Conservation (phyloP, 2,113 vertebrate species). For the Pimephales promelas region DNA sequence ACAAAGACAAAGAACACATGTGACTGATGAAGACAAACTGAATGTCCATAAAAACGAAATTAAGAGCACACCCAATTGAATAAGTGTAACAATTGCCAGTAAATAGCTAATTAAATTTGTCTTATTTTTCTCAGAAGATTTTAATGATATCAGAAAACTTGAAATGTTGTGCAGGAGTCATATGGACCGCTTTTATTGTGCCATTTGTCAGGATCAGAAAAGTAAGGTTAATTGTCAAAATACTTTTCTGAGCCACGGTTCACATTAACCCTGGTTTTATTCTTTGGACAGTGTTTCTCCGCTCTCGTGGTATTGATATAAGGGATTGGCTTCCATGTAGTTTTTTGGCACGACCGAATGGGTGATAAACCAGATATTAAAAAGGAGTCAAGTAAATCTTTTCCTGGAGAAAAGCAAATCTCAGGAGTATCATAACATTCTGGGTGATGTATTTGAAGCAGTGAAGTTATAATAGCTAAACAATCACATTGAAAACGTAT, state of each 20-base stretch:
- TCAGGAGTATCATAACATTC: conserved; percentile 15
- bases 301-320: conserved; percentile 59
- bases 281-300: conserved; percentile 55
- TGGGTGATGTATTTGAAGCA: conserved; percentile 13
- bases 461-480: conserved; percentile 14
- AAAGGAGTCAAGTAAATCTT: conserved; percentile 47
- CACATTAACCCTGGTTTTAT: conserved; percentile 22
- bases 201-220: not conserved
- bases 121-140: too few relatives aligned
- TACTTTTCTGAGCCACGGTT: not conserved
- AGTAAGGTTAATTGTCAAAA: not conserved
- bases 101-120: too few relatives aligned
- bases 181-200: too few relatives aligned
- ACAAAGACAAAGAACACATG: too few relatives aligned
- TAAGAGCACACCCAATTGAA: too few relatives aligned
- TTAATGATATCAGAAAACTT: too few relatives aligned
- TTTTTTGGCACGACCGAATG: conserved; percentile 43
- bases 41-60: too few relatives aligned
- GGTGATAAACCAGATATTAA: conserved; percentile 42
- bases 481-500: conserved; percentile 19
- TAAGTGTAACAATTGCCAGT: too few relatives aligned
- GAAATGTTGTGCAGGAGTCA: too few relatives aligned
- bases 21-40: too few relatives aligned
- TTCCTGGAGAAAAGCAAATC: conserved; percentile 49
- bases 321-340: conserved; percentile 37